These are phyloP conservation scores for Stratiomys singularior DNA, from an alignment of 2,888 invertebrate genomes.

Conservation along the genomic window DNA sequence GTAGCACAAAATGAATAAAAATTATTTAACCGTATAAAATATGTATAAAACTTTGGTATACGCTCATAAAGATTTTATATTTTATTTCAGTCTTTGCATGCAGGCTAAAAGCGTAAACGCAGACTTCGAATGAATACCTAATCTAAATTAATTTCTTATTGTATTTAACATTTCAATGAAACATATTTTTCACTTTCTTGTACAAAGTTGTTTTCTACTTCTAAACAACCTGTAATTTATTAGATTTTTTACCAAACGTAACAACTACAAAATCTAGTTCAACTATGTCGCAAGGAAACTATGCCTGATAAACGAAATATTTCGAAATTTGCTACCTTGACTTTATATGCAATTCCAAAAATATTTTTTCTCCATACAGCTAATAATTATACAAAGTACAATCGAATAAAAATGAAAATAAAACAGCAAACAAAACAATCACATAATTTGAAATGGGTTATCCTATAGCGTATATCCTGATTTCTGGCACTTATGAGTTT, in stretches of 20 bases:
- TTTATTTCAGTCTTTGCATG: conserved; percentile 67
- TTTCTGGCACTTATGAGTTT: neutral
- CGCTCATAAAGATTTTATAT: conserved; percentile 52
- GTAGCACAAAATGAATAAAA: too few relatives aligned
- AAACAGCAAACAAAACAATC: conserved; percentile 14
- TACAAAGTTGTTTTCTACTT: neutral
- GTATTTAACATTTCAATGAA: neutral
- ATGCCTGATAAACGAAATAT: too few relatives aligned
- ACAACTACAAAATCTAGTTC: neutral
- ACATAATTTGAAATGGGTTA: conserved; percentile 1
- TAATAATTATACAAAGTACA: conserved; percentile 23
- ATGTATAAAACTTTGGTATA: too few relatives aligned
- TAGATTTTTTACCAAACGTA: neutral
- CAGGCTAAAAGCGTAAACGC: conserved; percentile 60
- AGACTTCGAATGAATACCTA: conserved; percentile 6
- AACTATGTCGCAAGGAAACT: too few relatives aligned
- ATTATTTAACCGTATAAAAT: too few relatives aligned
- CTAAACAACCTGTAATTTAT: neutral
- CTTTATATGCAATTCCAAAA: conserved; percentile 9
- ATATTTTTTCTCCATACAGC: neutral
- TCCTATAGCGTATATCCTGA: too few relatives aligned
- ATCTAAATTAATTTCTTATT: neutral
- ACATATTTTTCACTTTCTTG: neutral
- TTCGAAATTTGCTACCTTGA: neutral
- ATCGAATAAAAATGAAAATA: conserved; percentile 12